Conservation (phyloP, 2,797 vertebrate genomes). For the Cottoperca gobio region DNA sequence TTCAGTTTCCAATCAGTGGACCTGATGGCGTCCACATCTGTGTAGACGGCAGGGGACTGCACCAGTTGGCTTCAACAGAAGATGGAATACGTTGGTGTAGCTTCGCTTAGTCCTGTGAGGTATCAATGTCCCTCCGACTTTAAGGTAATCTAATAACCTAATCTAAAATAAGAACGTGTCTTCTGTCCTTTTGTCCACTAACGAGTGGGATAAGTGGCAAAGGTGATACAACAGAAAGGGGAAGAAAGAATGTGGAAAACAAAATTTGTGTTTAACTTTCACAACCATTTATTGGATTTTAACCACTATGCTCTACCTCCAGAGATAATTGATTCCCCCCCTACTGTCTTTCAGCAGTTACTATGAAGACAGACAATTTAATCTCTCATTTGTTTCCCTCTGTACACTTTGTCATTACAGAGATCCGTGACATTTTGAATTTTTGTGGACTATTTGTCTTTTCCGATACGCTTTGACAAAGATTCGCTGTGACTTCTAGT, state of each 20-base stretch:
- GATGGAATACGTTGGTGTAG: not conserved
- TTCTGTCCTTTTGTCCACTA: not conserved
- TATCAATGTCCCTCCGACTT: not conserved
- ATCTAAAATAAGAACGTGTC: too few relatives aligned
- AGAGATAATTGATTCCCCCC: constrained; percentile 30
- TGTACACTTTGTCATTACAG: constrained; percentile 18
- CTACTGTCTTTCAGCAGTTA: constrained; percentile 11
- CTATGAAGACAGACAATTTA: constrained; percentile 24
- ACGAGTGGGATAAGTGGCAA: not conserved
- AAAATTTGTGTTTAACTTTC: constrained; percentile 38
- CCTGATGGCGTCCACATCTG: constrained; percentile 31
- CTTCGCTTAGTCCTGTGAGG: not conserved
- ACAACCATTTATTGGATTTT: constrained; percentile 39
- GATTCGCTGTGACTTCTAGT: not conserved
- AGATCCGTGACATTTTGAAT: constrained; percentile 40
- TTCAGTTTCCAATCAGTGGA: constrained; percentile 10
- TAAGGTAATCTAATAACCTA: too few relatives aligned
- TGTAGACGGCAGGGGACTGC: constrained; percentile 7
- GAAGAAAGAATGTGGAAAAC: not conserved
- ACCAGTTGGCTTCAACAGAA: not conserved
- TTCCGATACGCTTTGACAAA: not conserved
- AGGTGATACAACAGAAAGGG: not conserved
- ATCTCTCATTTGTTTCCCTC: constrained; percentile 24
- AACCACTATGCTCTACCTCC: constrained; percentile 31
- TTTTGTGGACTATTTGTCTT: constrained; percentile 19